Evolutionary conservation across 2,888 invertebrate genomes (phyloP).

Genomic region (Latrodectus elegans): DNA sequence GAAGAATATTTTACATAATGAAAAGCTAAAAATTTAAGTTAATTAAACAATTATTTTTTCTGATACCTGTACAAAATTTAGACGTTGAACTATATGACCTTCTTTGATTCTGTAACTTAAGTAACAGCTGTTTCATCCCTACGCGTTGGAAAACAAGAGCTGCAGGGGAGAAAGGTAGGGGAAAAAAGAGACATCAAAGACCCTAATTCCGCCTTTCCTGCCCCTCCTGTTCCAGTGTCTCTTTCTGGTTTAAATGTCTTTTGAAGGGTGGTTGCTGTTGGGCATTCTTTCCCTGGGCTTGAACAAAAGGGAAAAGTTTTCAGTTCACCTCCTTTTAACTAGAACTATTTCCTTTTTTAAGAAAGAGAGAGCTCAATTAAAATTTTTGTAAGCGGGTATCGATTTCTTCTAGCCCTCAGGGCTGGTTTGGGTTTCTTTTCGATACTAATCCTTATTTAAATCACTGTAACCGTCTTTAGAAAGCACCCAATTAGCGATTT

Average conservation of each 20-base stretch:
- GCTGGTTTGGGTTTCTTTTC: background rate
- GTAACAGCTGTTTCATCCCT: slow-evolving; percentile 55
- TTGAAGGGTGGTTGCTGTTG: slow-evolving; percentile 20
- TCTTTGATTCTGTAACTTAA: background rate
- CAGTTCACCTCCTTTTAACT: slow-evolving; percentile 9
- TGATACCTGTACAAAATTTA: too few relatives aligned
- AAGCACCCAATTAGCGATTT: background rate
- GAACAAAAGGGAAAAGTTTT: slow-evolving; percentile 33
- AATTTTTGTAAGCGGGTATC: background rate
- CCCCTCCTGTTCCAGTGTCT: slow-evolving; percentile 21
- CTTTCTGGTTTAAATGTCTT: slow-evolving; percentile 23
- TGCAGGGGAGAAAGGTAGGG: background rate
- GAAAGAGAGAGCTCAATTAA: background rate
- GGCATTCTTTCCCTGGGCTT: slow-evolving; percentile 13
- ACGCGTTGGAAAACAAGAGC: slow-evolving; percentile 2
- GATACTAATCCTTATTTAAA: background rate
- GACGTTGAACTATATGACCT: too few relatives aligned
- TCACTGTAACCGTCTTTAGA: background rate
- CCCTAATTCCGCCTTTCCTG: slow-evolving; percentile 19
- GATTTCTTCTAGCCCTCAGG: background rate
- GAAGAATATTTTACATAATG: too few relatives aligned
- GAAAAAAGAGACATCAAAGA: slow-evolving; percentile 38
- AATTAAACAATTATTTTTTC: too few relatives aligned
- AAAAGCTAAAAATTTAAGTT: too few relatives aligned
- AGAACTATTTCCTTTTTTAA: slow-evolving; percentile 25